A percentile compares a stretch with the other conserved stretches of the same genome.
These are phyloP conservation scores for Fundulus diaphanus DNA, from an alignment of 2,797 vertebrate species.

Conservation along the genomic window DNA sequence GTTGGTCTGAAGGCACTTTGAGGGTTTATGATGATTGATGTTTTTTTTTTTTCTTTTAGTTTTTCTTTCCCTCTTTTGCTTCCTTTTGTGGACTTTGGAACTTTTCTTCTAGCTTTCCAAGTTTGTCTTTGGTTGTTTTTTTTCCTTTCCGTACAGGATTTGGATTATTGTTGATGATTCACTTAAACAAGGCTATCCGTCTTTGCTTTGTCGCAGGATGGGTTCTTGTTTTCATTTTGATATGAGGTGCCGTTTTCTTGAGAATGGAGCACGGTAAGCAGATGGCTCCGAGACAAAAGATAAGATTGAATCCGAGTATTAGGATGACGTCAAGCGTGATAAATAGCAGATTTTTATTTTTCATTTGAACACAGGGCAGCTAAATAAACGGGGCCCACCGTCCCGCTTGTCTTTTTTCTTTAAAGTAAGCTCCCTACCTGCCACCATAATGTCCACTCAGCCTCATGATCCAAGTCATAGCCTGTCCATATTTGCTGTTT, in stretches of 20 bases:
- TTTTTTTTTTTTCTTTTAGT: not conserved
- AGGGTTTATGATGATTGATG: conserved; percentile 3
- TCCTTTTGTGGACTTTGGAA: not conserved
- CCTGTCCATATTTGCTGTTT: conserved; percentile 77
- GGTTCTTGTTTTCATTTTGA: conserved; percentile 57
- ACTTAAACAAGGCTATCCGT: not conserved
- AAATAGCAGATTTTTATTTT: not conserved
- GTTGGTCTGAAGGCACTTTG: conserved; percentile 1
- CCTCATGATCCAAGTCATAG: conserved; percentile 57
- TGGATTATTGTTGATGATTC: conserved; percentile 26
- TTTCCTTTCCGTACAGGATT: not conserved
- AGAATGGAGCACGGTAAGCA: conserved; percentile 2
- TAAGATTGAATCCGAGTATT: conserved; percentile 28
- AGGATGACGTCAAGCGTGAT: not conserved
- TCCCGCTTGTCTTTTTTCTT: conserved; percentile 4
- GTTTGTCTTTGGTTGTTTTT: not conserved
- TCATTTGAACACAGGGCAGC: not conserved
- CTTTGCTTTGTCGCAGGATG: not conserved
- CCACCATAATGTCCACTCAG: conserved; percentile 55
- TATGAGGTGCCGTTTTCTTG: conserved; percentile 26
- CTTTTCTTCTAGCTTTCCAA: not conserved
- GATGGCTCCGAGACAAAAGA: conserved; percentile 10
- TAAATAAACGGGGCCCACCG: not conserved
- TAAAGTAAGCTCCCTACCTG: conserved; percentile 32
- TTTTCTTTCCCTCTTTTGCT: not conserved